Evolutionary conservation across 2,888 invertebrate species (phyloP).

Genomic region (Drosophila glabriapex): DNA sequence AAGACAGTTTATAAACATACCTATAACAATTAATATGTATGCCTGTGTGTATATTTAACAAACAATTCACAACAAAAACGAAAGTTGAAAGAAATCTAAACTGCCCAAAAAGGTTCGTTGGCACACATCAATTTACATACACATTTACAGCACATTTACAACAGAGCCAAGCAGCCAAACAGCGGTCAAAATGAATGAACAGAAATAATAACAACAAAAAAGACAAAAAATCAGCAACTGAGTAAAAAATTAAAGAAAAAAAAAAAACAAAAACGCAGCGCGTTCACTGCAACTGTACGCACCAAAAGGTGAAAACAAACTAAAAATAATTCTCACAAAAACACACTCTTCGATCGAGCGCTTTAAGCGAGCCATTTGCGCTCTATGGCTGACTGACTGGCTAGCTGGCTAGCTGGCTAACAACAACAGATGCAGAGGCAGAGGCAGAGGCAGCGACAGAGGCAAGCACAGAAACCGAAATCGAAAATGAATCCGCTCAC

Average conservation of each 20-base stretch:
- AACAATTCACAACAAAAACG: conserved; percentile 32
- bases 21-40: neutral
- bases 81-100: conserved; percentile 29
- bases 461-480: conserved; percentile 19
- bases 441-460: neutral
- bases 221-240: conserved; percentile 7
- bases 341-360: conserved; percentile 54
- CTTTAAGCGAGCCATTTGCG: conserved; percentile 48
- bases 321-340: conserved; percentile 74
- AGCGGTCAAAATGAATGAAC: conserved; percentile 15
- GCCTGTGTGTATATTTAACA: conserved; percentile 20
- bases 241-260: neutral
- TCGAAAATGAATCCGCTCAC: conserved; percentile 25
- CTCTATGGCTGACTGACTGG: conserved; percentile 10
- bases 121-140: neutral
- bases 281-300: conserved; percentile 62
- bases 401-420: neutral
- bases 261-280: conserved; percentile 16
- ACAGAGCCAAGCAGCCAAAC: conserved; percentile 7
- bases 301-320: conserved; percentile 76
- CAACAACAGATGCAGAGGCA: neutral
- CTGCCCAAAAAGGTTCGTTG: neutral
- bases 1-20: neutral
- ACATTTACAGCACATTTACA: too few species aligned
- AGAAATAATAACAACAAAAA: neutral